Percentiles rank a stretch among this genome's conserved stretches.
Evolutionary conservation across 2,113 vertebrate species (phyloP).

Genomic region (Trichomycterus rosablanca): DNA sequence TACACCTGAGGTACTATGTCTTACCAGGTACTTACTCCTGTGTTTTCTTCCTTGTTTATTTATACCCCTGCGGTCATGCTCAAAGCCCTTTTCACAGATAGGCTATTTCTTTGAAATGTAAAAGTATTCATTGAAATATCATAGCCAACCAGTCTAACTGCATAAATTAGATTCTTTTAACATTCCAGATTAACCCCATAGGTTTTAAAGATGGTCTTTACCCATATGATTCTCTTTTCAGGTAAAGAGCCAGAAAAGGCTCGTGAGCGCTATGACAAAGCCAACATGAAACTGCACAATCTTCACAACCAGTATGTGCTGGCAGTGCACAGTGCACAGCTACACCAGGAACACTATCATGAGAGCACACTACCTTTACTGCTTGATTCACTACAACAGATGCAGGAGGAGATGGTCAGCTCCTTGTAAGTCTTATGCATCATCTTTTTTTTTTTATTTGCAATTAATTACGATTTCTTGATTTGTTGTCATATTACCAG

Average conservation of each 20-base stretch:
- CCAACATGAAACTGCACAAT: conserved; percentile 89
- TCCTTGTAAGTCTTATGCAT: conserved; percentile 70
- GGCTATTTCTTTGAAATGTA: no score
- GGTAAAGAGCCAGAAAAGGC: conserved; percentile 88
- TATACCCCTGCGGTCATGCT: no score
- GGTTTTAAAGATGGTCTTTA: no score
- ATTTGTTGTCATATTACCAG: neutral
- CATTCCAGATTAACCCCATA: no score
- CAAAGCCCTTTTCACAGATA: no score
- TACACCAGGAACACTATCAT: conserved; percentile 88
- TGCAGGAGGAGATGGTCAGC: conserved; percentile 97
- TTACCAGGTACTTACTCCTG: no score
- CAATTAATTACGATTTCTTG: neutral
- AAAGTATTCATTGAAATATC: no score
- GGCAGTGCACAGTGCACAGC: conserved; percentile 84
- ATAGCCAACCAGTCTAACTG: no score
- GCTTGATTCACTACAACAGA: conserved; percentile 89
- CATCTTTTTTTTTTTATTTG: neutral
- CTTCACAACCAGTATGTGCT: conserved; percentile 95
- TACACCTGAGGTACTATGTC: no score
- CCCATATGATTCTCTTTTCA: conserved; percentile 46
- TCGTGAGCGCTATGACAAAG: conserved; percentile 92
- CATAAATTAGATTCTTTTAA: no score
- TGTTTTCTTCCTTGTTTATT: no score
- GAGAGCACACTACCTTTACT: conserved; percentile 77